These are phyloP conservation scores for Agraylea sexmaculata DNA, from an alignment of 1,140 invertebrate genomes.

Conservation along the genomic window DNA sequence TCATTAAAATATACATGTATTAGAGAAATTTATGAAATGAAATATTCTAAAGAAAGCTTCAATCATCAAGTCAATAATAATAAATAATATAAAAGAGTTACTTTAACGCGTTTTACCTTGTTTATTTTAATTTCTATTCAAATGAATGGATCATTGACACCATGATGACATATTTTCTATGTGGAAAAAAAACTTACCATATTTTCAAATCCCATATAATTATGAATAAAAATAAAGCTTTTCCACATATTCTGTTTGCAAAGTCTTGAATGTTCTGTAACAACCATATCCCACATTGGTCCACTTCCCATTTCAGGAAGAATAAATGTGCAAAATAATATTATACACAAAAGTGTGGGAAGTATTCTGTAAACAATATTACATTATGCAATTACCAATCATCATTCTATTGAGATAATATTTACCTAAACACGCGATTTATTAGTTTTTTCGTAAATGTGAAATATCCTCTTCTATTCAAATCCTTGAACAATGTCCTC, in stretches of 20 bases:
- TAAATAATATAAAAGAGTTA: too few relatives aligned
- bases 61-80: too few relatives aligned
- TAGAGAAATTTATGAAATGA: too few relatives aligned
- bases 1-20: too few relatives aligned
- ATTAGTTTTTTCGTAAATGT: slow-evolving; percentile 47
- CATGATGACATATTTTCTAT: too few relatives aligned
- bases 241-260: slow-evolving; percentile 50
- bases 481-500: slow-evolving; percentile 48
- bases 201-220: slow-evolving; percentile 49
- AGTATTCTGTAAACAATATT: slow-evolving; percentile 38
- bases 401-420: background rate
- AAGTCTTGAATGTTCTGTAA: slow-evolving; percentile 46
- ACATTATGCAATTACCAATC: background rate
- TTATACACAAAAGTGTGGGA: slow-evolving; percentile 45
- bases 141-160: too few relatives aligned
- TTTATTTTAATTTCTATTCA: too few relatives aligned
- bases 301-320: slow-evolving; percentile 46
- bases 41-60: too few relatives aligned
- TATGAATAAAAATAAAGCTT: slow-evolving; percentile 49
- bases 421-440: slow-evolving; percentile 47
- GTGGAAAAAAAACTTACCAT: slow-evolving; percentile 34
- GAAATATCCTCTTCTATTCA: slow-evolving; percentile 43
- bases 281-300: slow-evolving; percentile 49
- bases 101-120: too few relatives aligned
- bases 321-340: slow-evolving; percentile 53